phyloP scores from a whole-genome alignment of 1,140 invertebrate species.

The Sarcophaga bullata region DNA sequence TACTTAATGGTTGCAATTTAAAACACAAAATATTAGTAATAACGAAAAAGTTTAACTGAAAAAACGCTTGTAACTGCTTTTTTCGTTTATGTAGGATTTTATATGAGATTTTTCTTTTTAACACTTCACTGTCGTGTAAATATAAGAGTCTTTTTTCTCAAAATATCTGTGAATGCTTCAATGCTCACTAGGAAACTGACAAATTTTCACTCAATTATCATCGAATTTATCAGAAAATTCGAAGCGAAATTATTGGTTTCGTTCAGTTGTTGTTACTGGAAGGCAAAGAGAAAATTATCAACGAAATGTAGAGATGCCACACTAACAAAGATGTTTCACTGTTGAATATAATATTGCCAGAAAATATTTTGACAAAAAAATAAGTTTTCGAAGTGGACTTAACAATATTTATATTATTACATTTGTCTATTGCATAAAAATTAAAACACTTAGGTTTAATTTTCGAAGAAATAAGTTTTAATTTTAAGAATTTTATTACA shows the following conservation, averaged over 20 bases:
- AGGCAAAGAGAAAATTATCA: neutral
- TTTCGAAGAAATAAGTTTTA: no score
- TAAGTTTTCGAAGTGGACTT: no score
- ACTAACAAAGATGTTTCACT: neutral
- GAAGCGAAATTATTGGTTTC: constrained; percentile 5
- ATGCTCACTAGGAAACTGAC: constrained; percentile 25
- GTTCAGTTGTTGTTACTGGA: neutral
- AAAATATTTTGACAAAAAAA: no score
- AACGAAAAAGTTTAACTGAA: constrained; percentile 42
- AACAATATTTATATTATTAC: no score
- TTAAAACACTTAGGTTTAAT: no score
- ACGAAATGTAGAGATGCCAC: neutral
- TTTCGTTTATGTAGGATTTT: neutral
- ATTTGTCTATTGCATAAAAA: no score
- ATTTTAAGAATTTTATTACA: no score
- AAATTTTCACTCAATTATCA: constrained; percentile 11
- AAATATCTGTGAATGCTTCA: neutral
- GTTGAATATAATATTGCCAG: no score
- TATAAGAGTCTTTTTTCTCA: constrained; percentile 32
- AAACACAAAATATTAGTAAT: constrained; percentile 55
- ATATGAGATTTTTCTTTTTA: constrained; percentile 21
- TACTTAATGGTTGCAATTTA: constrained; percentile 62
- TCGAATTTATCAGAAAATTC: constrained; percentile 27
- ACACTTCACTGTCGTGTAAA: constrained; percentile 14
- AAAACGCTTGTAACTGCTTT: constrained; percentile 17